Base-by-base conservation (phyloP, 1,140 invertebrate genomes). In the Apis mellifera region DNA sequence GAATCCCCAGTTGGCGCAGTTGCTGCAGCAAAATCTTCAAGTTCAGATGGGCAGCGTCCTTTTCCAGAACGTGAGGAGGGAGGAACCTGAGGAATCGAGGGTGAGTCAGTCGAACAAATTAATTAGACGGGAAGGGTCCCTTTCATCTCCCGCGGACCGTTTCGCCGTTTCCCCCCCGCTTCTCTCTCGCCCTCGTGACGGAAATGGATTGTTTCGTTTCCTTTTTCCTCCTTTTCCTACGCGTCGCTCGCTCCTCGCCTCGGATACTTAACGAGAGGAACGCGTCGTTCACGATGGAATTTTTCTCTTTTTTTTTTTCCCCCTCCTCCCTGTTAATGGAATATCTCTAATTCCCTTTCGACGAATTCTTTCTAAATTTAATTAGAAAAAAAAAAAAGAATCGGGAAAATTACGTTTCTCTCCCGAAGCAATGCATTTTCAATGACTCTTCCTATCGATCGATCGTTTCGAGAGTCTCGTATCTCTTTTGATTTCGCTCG, bases 21-120 rank as follows among this genome's bases (percentile, higher is more conserved):
- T 94, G 59, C 76, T 94, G 21, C 93, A 94, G 68, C 93, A 94
- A 87, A 94, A 93, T 89, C 89, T 94, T 50, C 93, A 93, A 76
- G 93, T 92, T 54, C 93, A 94, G 68, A 93, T 94, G 92, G 93
- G 92, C 60, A 90, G 84, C 82, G 85, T 92, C 50, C 84, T 93
- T 26, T 91, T 93, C 79, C 89, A 90, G 76, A 89, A 92, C 72
- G 82, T 86, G 2, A 85, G 90, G 11, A 85, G 89, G 66, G 93
- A 94, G 32, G 93, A 94, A 21, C 78, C 85, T 42, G 93, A 94
- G 11, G 92, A 94, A 11, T 75, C 90, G 64, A 91, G 91, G 86
- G 93, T 94, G 73, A 93, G 92, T 90, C 57, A 60, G 66, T 72
- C 60, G n/a, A 82, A 74, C 74, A 69, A 78, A 82, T 82, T 82